Evolutionary conservation across 2,113 vertebrate genomes (phyloP).

Genomic region (Verasper variegatus): DNA sequence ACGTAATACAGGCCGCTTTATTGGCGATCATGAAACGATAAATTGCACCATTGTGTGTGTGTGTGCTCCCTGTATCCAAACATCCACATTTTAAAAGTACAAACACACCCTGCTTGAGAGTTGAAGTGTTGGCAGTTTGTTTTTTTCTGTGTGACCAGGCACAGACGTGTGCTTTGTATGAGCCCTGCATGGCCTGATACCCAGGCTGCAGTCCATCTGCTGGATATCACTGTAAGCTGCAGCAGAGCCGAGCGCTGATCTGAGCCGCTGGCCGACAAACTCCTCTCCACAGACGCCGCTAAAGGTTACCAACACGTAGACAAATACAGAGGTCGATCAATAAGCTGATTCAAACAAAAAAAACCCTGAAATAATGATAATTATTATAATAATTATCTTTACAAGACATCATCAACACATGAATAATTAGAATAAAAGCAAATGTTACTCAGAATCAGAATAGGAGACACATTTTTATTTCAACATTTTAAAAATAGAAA

Average conservation of each 20-base stretch:
- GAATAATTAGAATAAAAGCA: too few relatives aligned
- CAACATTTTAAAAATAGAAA: too few relatives aligned
- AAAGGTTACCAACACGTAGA: constrained; percentile 3
- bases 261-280: constrained; percentile 39
- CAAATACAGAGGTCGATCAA: neutral
- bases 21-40: constrained; percentile 25
- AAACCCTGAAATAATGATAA: too few relatives aligned
- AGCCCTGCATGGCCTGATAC: constrained; percentile 11
- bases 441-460: too few relatives aligned
- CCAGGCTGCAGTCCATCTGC: constrained; percentile 49
- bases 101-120: neutral
- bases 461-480: too few relatives aligned
- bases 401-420: too few relatives aligned
- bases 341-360: neutral
- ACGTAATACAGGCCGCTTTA: neutral
- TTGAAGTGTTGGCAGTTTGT: neutral
- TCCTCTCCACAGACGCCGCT: constrained; percentile 9
- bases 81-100: neutral
- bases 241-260: constrained; percentile 19
- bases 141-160: constrained; percentile 4
- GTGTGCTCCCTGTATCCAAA: neutral
- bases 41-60: constrained; percentile 8
- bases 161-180: constrained; percentile 3
- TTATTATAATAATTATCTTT: too few relatives aligned
- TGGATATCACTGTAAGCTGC: constrained; percentile 34